Conservation (phyloP, 1,140 invertebrate species). For the Sycophaga agraensis region DNA sequence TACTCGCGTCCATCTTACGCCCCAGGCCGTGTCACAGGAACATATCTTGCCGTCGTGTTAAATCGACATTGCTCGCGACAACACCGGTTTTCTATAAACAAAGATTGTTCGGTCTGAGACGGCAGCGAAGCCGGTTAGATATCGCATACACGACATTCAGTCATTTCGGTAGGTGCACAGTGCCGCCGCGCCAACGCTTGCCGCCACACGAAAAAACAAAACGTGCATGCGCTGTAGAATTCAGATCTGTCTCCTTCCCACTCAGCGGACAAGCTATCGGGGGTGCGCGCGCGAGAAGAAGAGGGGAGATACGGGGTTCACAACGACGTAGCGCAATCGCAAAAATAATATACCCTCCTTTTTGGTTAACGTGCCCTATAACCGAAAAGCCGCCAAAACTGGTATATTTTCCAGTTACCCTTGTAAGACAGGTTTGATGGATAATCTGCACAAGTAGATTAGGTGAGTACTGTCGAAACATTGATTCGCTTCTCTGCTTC, state of each 20-base stretch:
- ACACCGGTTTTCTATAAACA: not conserved
- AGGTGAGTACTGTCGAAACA: no score
- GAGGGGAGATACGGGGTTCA: not conserved
- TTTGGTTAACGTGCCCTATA: not conserved
- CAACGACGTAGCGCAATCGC: not conserved
- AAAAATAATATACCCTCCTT: not conserved
- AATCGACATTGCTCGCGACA: no score
- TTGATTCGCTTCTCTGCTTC: no score
- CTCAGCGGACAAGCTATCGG: no score
- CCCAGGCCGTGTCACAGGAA: no score
- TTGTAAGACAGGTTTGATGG: no score
- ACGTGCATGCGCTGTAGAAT: constrained; percentile 15
- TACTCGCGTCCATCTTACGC: no score
- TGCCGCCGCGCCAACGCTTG: not conserved
- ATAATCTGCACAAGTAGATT: no score
- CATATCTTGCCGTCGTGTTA: no score
- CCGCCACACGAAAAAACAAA: constrained; percentile 15
- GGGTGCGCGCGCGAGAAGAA: not conserved
- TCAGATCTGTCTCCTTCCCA: not conserved
- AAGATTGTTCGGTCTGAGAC: not conserved
- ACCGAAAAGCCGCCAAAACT: not conserved
- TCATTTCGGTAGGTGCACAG: not conserved
- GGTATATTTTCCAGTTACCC: no score
- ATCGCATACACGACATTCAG: not conserved
- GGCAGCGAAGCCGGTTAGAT: not conserved